Conservation (phyloP, 1,140 invertebrate genomes). For the Heliothis subflexa region DNA sequence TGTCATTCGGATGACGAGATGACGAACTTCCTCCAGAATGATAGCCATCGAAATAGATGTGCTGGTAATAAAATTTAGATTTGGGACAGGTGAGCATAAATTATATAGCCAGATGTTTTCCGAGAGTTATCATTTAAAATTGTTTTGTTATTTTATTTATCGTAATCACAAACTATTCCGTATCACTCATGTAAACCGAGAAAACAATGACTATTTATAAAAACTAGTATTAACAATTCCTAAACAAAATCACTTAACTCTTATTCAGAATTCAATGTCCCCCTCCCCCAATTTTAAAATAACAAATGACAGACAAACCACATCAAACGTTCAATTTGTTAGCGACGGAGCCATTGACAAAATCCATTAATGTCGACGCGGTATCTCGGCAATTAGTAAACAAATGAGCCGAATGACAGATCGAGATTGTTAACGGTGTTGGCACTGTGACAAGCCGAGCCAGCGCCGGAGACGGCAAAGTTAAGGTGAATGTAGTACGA, state of each 20-base stretch:
- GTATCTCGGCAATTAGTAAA: constrained; percentile 80
- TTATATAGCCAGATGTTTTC: constrained; percentile 16
- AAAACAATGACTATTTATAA: not conserved
- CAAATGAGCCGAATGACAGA: constrained; percentile 83
- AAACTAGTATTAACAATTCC: not conserved
- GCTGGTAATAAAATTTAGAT: constrained; percentile 45
- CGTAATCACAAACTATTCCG: too few species aligned
- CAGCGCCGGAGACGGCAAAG: constrained; percentile 27
- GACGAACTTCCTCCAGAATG: constrained; percentile 56
- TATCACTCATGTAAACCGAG: not conserved
- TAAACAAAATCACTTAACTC: constrained; percentile 25
- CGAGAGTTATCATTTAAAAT: not conserved
- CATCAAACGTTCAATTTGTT: constrained; percentile 76
- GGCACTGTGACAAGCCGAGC: constrained; percentile 72
- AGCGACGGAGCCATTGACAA: constrained; percentile 77
- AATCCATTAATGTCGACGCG: constrained; percentile 79
- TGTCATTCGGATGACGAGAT: constrained; percentile 70
- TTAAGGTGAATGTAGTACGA: constrained; percentile 56
- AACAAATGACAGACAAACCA: constrained; percentile 61
- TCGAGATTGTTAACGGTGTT: constrained; percentile 64
- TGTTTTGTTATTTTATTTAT: constrained; percentile 1
- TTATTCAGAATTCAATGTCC: constrained; percentile 25
- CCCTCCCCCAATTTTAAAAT: constrained; percentile 28
- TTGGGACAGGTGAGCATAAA: constrained; percentile 36
- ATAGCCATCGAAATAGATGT: constrained; percentile 63